These are phyloP conservation scores for Eucriotettix oculatus DNA, from an alignment of 2,888 invertebrate genomes.

Conservation along the genomic window DNA sequence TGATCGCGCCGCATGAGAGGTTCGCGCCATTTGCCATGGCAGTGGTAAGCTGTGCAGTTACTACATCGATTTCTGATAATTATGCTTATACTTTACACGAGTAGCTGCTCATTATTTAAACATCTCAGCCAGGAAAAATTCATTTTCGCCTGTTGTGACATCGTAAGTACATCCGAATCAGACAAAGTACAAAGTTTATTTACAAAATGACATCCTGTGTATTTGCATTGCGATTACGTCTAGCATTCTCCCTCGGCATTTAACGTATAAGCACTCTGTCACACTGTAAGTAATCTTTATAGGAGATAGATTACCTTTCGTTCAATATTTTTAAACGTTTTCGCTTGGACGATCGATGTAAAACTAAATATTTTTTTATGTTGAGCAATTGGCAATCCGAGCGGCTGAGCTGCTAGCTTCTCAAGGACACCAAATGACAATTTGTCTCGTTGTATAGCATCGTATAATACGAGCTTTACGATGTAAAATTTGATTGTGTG, in stretches of 20 bases:
- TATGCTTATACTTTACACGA: too few species aligned
- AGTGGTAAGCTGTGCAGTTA: conserved; percentile 23
- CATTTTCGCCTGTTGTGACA: too few species aligned
- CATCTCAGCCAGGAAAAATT: too few species aligned
- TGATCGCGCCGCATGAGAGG: conserved; percentile 2
- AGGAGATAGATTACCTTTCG: not conserved
- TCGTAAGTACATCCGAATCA: too few species aligned
- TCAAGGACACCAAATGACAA: conserved; percentile 8
- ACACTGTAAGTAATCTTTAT: not conserved
- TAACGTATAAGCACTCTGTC: not conserved
- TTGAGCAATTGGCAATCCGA: not conserved
- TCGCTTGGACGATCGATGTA: not conserved
- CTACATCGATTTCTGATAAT: not conserved
- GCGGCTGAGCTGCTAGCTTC: not conserved
- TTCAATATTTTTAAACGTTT: not conserved
- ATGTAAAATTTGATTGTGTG: not conserved
- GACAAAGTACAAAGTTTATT: too few species aligned
- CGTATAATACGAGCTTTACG: not conserved
- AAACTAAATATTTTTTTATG: not conserved
- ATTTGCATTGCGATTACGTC: not conserved
- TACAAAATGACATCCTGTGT: not conserved
- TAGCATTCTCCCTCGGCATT: not conserved
- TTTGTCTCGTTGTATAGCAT: not conserved
- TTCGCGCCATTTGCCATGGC: conserved; percentile 33
- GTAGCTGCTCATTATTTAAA: too few species aligned